These are phyloP conservation scores for Gobio occitaniae DNA, from an alignment of 2,797 vertebrate genomes.

Conservation along the genomic window DNA sequence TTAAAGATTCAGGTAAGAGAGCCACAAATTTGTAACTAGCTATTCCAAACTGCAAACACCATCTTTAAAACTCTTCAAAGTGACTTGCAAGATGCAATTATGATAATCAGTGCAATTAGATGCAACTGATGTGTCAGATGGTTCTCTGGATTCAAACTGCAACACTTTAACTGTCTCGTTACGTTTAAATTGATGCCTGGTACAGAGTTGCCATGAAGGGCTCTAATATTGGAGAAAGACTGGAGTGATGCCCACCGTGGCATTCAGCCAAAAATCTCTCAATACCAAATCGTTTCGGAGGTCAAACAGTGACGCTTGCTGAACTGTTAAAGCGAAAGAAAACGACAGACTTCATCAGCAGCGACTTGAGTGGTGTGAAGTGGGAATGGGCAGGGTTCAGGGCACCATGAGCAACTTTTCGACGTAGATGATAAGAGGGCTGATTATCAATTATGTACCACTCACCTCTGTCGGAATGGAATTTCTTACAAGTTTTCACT, in stretches of 20 bases:
- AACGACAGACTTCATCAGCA: background rate
- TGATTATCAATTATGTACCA: conserved; percentile 46
- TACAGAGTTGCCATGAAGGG: conserved; percentile 24
- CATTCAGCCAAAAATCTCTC: conserved; percentile 1
- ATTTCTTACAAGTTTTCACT: conserved; percentile 96
- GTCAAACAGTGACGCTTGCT: background rate
- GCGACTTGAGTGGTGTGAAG: background rate
- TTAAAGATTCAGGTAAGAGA: background rate
- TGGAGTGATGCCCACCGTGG: conserved; percentile 15
- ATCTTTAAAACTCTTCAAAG: background rate
- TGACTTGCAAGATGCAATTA: conserved; percentile 33
- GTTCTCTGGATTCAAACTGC: conserved; percentile 14
- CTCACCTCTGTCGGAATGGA: conserved; percentile 94
- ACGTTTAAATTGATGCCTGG: conserved; percentile 28
- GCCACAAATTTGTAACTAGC: background rate
- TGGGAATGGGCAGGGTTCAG: background rate
- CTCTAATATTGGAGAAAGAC: conserved; percentile 4
- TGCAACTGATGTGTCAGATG: conserved; percentile 17
- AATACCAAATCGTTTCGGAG: background rate
- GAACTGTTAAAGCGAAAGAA: background rate
- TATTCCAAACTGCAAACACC: background rate
- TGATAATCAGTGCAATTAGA: conserved; percentile 37
- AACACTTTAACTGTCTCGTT: conserved; percentile 43
- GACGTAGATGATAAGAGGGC: background rate
- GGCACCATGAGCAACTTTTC: background rate